Base-by-base conservation (phyloP, 2,888 invertebrate genomes). In the Sialis lutaria region DNA sequence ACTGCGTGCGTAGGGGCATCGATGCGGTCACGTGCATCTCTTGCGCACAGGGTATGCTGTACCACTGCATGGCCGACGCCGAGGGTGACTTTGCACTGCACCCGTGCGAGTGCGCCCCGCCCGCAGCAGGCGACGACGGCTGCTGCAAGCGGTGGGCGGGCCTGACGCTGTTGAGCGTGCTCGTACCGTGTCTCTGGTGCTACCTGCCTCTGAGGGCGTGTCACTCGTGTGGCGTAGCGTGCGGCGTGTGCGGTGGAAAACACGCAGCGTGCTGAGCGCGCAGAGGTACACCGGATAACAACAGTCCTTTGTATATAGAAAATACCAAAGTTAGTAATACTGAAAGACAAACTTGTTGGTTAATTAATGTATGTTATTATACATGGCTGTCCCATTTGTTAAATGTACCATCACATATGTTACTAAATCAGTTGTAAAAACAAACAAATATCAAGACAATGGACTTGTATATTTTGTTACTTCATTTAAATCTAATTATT, bases 121-220 rank as follows among this genome's bases (percentile, higher is more conserved):
- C 22, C 2, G 73, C 67, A 30, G 67, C 73, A 33, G 69, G 69
- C n/a, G 80, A 81, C 60, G 74, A 77, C 50, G 75, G 77, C 50
- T 87, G 86, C 66, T 73, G 79, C 48, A 82, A 82, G 56, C 76
- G 89, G 69, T 93, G 93, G 92, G 64, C 86, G 53, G 86, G 88
- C 48, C 68, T 95, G 55, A 79, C 88, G 32, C 71, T 93, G 51
- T 75, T 95, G 47, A 87, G 88, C 50, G 67, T 92, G 53, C 69
- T 93, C 56, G 84, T 93, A 59, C 95, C 95, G 54, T 95, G 95
- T 67, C 73, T 96, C 57, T 95, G 93, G 77, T 86, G 90, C 68
- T 95, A 95, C 70, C 78, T 84, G 57, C 90, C 91, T 50, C 72
- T 93, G 52, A 80, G 82, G 57, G 80, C 85, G 56, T 81, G 83